These are phyloP conservation scores for Calephelis nemesis DNA, from an alignment of 1,140 invertebrate genomes.

Conservation along the genomic window DNA sequence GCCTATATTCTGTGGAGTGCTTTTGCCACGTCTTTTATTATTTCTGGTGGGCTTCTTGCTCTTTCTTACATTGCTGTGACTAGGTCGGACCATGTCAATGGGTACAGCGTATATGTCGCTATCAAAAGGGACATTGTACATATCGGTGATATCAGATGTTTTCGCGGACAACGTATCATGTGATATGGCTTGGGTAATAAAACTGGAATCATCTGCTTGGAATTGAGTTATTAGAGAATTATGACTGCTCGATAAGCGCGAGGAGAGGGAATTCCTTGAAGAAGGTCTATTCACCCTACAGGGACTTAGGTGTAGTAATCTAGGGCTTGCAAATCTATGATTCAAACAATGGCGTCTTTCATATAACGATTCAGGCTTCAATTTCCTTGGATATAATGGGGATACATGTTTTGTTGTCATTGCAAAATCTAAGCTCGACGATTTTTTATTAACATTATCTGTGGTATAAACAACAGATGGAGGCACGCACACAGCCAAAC, in stretches of 20 bases:
- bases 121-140: slow-evolving; percentile 92
- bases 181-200: slow-evolving; percentile 92
- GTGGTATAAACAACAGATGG: slow-evolving; percentile 51
- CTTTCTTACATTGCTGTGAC: slow-evolving; percentile 75
- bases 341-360: slow-evolving; percentile 64
- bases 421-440: slow-evolving; percentile 47
- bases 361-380: slow-evolving; percentile 60
- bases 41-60: slow-evolving; percentile 75
- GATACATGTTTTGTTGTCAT: slow-evolving; percentile 52
- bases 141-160: slow-evolving; percentile 87
- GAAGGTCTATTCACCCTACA: slow-evolving; percentile 82
- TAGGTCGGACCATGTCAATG: slow-evolving; percentile 86
- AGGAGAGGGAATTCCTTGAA: slow-evolving; percentile 86
- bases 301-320: slow-evolving; percentile 82
- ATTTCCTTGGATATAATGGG: slow-evolving; percentile 60
- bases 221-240: slow-evolving; percentile 88
- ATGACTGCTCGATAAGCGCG: slow-evolving; percentile 88
- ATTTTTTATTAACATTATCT: slow-evolving; percentile 46
- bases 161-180: slow-evolving; percentile 86
- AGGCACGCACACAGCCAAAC: slow-evolving; percentile 52
- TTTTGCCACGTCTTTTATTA: slow-evolving; percentile 82
- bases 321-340: slow-evolving; percentile 81
- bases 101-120: slow-evolving; percentile 92
- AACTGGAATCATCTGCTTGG: slow-evolving; percentile 89
- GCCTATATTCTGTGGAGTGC: slow-evolving; percentile 67